These are phyloP conservation scores for Muricea muricata DNA, from an alignment of 92 coral and sea anemone genomes.

Conservation along the genomic window DNA sequence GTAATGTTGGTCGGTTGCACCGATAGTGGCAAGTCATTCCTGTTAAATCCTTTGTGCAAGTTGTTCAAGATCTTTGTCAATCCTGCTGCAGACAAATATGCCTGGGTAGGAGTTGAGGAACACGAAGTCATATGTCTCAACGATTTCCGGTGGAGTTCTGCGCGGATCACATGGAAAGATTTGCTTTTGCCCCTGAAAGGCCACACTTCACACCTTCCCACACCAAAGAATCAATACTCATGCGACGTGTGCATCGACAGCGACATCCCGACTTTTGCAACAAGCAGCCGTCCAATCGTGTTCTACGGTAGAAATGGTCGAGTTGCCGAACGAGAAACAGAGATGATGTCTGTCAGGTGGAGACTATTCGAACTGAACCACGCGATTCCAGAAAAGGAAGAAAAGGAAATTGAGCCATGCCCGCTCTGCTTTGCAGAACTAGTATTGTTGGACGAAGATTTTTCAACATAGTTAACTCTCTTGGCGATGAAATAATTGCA, in stretches of 20 bases:
- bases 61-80: conserved; percentile 49
- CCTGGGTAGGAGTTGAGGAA: conserved; percentile 67
- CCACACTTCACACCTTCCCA: conserved; percentile 64
- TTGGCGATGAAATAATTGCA: not conserved
- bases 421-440: conserved; percentile 51
- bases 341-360: conserved; percentile 81
- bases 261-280: conserved; percentile 69
- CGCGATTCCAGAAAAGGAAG: conserved; percentile 30
- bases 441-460: conserved; percentile 1
- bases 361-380: conserved; percentile 35
- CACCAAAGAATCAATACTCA: conserved; percentile 68
- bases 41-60: conserved; percentile 38
- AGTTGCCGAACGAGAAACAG: conserved; percentile 50
- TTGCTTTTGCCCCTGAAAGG: conserved; percentile 69
- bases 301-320: not conserved
- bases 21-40: conserved; percentile 39
- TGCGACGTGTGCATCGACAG: conserved; percentile 54
- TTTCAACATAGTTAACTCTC: not conserved
- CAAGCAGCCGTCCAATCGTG: conserved; percentile 23
- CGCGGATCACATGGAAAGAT: conserved; percentile 70
- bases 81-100: conserved; percentile 58
- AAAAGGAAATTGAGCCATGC: conserved; percentile 48
- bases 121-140: conserved; percentile 57
- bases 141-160: conserved; percentile 59
- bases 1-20: conserved; percentile 60